These are phyloP conservation scores for Pipistrellus pygmaeus DNA, from an alignment of 2,797 vertebrate genomes.

Conservation along the genomic window DNA sequence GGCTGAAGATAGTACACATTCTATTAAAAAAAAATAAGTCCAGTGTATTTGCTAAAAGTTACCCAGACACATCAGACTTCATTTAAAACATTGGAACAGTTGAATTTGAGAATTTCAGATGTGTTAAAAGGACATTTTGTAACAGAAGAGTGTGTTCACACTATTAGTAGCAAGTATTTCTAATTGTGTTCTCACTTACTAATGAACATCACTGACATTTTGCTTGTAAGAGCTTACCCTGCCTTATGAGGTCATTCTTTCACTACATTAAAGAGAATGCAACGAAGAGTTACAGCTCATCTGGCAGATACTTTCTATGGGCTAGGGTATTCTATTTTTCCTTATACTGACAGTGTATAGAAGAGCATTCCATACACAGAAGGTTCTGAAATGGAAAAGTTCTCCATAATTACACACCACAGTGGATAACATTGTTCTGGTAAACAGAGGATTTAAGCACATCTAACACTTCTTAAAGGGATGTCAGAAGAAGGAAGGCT, in stretches of 20 bases:
- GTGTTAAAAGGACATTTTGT: constrained; percentile 69
- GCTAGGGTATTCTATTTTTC: neutral
- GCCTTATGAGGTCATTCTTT: constrained; percentile 14
- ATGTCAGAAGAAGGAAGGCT: neutral
- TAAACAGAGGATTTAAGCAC: constrained; percentile 19
- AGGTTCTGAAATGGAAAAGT: neutral
- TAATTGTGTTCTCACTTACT: constrained; percentile 50
- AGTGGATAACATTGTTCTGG: neutral
- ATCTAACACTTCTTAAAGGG: constrained; percentile 36
- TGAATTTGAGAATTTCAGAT: constrained; percentile 63
- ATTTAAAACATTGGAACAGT: constrained; percentile 62
- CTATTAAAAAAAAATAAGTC: constrained; percentile 42
- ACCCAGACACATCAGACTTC: constrained; percentile 50
- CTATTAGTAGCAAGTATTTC: constrained; percentile 66
- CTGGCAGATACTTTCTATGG: neutral
- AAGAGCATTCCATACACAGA: neutral
- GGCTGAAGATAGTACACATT: constrained; percentile 69
- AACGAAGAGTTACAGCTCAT: neutral
- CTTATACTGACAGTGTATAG: neutral
- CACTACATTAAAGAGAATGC: neutral
- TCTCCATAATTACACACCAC: neutral
- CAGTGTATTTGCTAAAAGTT: constrained; percentile 40
- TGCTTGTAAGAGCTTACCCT: constrained; percentile 27
- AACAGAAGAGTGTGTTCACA: constrained; percentile 56
- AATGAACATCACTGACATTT: constrained; percentile 68